Evolutionary conservation across 2,113 vertebrate genomes (phyloP).

Genomic region (Ameiurus melas): DNA sequence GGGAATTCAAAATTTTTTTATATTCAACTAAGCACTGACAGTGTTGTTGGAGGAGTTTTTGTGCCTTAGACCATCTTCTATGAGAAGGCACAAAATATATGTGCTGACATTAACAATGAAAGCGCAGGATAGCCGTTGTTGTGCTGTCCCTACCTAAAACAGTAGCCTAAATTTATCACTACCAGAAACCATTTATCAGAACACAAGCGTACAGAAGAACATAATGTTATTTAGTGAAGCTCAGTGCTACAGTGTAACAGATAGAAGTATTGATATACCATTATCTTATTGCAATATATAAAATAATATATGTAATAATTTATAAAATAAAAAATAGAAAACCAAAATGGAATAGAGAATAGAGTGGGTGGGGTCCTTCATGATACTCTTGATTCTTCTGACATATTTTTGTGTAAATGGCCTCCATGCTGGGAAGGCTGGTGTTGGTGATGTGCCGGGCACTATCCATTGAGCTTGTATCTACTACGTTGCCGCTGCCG

Average conservation of each 20-base stretch:
- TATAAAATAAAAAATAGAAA: no score
- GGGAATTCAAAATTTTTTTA: not conserved
- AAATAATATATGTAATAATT: no score
- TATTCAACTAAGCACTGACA: not conserved
- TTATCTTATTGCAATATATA: not conserved
- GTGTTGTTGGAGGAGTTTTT: not conserved
- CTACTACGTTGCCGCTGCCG: not conserved
- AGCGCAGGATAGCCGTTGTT: not conserved
- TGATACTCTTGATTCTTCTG: not conserved
- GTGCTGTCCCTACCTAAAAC: not conserved
- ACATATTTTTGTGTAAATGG: slow-evolving; percentile 10
- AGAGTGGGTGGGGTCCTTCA: not conserved
- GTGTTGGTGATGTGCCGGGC: not conserved
- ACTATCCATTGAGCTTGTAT: not conserved
- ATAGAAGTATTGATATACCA: not conserved
- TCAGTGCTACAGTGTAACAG: not conserved
- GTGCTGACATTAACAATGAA: slow-evolving; percentile 11
- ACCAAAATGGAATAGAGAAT: not conserved
- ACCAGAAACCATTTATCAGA: not conserved
- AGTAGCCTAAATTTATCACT: not conserved
- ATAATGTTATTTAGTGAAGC: not conserved
- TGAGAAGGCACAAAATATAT: slow-evolving; percentile 1
- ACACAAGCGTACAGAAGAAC: not conserved
- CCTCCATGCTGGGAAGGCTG: not conserved
- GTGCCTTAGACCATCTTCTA: not conserved